These are phyloP conservation scores for Prunella strophiata DNA, from an alignment of 2,797 vertebrate species.

Conservation along the genomic window DNA sequence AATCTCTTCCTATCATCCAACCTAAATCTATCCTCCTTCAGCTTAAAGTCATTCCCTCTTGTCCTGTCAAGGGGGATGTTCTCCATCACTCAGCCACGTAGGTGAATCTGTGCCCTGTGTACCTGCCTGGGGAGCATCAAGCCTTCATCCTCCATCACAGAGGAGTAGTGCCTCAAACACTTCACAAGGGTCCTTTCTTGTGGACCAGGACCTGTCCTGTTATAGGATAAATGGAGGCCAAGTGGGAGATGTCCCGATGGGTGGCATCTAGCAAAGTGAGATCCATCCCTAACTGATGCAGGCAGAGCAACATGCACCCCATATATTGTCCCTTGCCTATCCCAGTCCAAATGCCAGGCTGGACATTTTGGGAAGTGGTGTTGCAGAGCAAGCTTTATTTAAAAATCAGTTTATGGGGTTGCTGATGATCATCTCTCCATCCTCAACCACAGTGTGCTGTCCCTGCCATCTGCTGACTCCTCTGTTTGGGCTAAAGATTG, in stretches of 20 bases:
- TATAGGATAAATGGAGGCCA: background rate
- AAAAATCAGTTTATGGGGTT: background rate
- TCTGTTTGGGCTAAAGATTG: background rate
- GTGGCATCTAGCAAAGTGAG: background rate
- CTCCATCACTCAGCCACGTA: accelerated
- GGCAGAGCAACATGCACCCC: background rate
- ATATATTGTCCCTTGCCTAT: background rate
- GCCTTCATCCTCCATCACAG: background rate
- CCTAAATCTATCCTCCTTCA: background rate
- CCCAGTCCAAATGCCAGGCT: background rate
- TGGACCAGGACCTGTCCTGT: background rate
- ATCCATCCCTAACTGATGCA: background rate
- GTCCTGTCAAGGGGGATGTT: background rate
- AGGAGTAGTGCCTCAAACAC: background rate
- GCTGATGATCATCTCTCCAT: background rate
- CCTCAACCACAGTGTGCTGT: background rate
- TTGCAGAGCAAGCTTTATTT: background rate
- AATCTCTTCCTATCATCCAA: background rate
- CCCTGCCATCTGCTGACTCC: background rate
- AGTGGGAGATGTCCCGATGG: background rate
- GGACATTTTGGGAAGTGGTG: background rate
- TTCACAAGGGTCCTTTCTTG: background rate
- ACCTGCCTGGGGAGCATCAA: background rate
- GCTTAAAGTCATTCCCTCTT: background rate
- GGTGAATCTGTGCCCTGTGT: background rate